Conservation (phyloP, 2,888 invertebrate genomes). For the Acanthococcus lagerstroemiae region DNA sequence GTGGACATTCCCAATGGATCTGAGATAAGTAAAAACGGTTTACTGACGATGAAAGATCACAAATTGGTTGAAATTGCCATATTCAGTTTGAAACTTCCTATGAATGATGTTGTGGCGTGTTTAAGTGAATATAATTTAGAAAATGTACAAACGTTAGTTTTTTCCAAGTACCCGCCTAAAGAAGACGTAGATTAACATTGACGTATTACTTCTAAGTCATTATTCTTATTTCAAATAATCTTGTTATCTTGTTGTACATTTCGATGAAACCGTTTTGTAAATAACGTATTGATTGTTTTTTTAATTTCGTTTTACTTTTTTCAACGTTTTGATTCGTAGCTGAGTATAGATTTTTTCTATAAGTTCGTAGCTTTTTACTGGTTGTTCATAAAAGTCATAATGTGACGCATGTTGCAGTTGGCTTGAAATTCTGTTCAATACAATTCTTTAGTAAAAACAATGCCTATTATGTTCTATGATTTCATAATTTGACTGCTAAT, state of each 20-base stretch:
- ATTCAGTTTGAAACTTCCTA: neutral
- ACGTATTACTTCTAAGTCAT: neutral
- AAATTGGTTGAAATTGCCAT: constrained; percentile 3
- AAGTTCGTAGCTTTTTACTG: too few species aligned
- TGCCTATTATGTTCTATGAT: too few species aligned
- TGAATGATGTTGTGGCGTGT: constrained; percentile 1
- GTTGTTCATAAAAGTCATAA: too few species aligned
- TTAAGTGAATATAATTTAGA: neutral
- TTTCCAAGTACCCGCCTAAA: neutral
- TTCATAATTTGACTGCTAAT: too few species aligned
- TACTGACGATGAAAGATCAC: neutral
- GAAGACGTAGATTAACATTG: neutral
- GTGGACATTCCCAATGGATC: constrained; percentile 3
- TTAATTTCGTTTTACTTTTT: neutral
- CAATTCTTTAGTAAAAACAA: too few species aligned
- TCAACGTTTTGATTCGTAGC: neutral
- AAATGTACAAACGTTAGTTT: neutral
- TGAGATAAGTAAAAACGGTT: neutral
- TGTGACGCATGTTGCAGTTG: too few species aligned
- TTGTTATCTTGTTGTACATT: neutral
- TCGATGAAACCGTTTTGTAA: neutral
- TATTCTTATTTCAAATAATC: neutral
- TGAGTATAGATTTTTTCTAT: neutral
- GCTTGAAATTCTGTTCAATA: too few species aligned
- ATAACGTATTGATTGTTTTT: neutral